phyloP scores from a whole-genome alignment of 2,113 vertebrate species.

The Deroptyus accipitrinus region DNA sequence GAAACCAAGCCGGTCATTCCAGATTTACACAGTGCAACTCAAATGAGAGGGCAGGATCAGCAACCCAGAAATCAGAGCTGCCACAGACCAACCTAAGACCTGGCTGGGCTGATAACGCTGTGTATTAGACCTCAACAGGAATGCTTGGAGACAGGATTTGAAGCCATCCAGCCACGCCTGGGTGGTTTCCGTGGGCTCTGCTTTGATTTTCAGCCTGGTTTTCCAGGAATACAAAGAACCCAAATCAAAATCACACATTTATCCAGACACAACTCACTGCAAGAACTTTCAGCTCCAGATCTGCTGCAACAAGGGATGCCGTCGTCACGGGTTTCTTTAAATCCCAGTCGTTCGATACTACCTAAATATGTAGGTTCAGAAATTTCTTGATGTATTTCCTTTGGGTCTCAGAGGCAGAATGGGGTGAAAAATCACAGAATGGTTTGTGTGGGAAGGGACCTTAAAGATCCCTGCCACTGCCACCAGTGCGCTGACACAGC shows the following conservation, averaged over 20 bases:
- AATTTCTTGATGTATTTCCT: not conserved
- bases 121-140: not conserved
- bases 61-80: not conserved
- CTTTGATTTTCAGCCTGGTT: not conserved
- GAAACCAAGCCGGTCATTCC: not conserved
- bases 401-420: not conserved
- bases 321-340: rapidly evolving
- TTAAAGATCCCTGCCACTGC: not conserved
- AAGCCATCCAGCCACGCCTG: not conserved
- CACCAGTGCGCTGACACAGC: rapidly evolving
- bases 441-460: not conserved
- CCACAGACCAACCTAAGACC: not conserved
- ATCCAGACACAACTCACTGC: not conserved
- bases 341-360: not conserved
- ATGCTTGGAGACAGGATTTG: not conserved
- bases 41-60: not conserved
- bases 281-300: not conserved
- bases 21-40: not conserved
- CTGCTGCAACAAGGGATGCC: not conserved
- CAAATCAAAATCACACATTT: not conserved
- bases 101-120: not conserved
- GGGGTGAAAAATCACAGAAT: not conserved
- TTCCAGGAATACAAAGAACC: not conserved
- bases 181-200: not conserved
- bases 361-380: not conserved